Conservation (phyloP, 2,797 vertebrate genomes). For the Cephalopachus bancanus region DNA sequence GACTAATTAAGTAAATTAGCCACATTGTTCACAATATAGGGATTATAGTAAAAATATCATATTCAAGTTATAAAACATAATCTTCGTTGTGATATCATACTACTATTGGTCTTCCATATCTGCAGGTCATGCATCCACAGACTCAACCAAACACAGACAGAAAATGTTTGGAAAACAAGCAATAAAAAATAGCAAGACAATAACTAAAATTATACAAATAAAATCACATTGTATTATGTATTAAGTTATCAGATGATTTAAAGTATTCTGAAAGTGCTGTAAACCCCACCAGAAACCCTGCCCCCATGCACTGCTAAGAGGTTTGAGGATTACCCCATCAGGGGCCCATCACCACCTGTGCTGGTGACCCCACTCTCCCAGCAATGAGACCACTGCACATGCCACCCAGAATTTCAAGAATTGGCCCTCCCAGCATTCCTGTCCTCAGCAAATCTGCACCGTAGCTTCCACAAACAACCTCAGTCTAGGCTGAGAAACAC, state of each 20-base stretch:
- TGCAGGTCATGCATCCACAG: not conserved
- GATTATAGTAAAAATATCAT: not conserved
- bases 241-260: not conserved
- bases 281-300: rapidly evolving
- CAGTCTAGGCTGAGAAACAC: not conserved
- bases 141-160: not conserved
- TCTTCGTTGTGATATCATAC: not conserved
- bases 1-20: constrained; percentile 41
- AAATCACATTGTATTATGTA: not conserved
- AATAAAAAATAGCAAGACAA: not conserved
- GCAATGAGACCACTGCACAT: not conserved
- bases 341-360: not conserved
- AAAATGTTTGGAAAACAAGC: not conserved
- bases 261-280: not conserved
- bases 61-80: not conserved
- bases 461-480: not conserved
- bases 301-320: not conserved
- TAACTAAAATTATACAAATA: not conserved
- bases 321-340: not conserved
- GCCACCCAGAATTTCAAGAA: not conserved
- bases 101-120: not conserved
- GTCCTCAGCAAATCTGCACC: not conserved
- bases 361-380: not conserved
- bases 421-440: not conserved
- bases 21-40: not conserved